Evolutionary conservation across 2,888 invertebrate species (phyloP).

Genomic region (Neocrepidodera transversa): DNA sequence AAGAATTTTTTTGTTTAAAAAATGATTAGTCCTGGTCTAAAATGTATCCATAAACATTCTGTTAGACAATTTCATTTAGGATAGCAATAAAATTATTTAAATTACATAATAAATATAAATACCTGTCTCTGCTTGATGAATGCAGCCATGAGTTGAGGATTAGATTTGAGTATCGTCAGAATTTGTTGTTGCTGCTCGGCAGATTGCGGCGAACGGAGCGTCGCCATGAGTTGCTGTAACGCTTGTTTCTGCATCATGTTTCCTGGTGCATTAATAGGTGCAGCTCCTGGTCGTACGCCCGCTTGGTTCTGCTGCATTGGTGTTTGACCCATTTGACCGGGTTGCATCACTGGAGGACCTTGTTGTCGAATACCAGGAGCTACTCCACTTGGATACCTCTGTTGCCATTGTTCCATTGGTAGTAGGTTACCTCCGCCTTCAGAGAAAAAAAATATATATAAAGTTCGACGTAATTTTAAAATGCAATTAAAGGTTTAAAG

Average conservation of each 20-base stretch:
- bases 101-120: too few species aligned
- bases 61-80: too few species aligned
- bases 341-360: constrained; percentile 59
- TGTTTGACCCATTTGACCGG: constrained; percentile 44
- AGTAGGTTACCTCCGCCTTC: constrained; percentile 61
- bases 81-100: too few species aligned
- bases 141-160: constrained; percentile 94
- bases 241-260: constrained; percentile 68
- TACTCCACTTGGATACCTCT: constrained; percentile 60
- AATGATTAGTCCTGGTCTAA: too few species aligned
- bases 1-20: too few species aligned
- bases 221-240: constrained; percentile 86
- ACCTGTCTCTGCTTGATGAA: constrained; percentile 89
- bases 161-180: constrained; percentile 87
- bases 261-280: constrained; percentile 43
- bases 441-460: constrained; percentile 39
- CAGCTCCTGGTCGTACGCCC: constrained; percentile 38
- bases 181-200: constrained; percentile 92
- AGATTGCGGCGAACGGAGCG: constrained; percentile 86
- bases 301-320: constrained; percentile 45
- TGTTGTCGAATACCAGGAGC: constrained; percentile 61
- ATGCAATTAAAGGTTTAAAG: too few species aligned
- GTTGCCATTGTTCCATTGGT: constrained; percentile 66
- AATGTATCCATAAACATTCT: too few species aligned
- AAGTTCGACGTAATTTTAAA: too few species aligned